phyloP scores from a whole-genome alignment of 2,888 invertebrate genomes.

The Ichneumon xanthorius region DNA sequence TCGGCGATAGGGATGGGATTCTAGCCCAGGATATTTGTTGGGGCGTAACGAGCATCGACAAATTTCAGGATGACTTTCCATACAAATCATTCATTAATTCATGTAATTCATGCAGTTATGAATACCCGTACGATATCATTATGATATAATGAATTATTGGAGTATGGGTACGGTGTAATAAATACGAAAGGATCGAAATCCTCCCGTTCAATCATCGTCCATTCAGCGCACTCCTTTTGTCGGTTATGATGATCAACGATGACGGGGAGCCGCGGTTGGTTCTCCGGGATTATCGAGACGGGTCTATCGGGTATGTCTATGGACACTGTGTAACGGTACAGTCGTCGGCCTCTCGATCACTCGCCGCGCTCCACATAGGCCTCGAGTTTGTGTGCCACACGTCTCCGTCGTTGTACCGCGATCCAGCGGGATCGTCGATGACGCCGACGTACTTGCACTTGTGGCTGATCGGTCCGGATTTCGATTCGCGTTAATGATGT shows the following conservation, averaged over 20 bases:
- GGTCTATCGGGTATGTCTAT: background rate
- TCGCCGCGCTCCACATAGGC: background rate
- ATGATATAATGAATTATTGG: background rate
- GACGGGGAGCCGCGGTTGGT: background rate
- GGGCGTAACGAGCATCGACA: background rate
- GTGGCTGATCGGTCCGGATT: no score
- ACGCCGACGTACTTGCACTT: no score
- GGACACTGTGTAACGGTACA: background rate
- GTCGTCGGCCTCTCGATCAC: background rate
- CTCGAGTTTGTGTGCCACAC: background rate
- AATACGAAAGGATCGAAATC: slow-evolving; percentile 10
- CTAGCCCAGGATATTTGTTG: background rate
- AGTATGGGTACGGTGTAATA: slow-evolving; percentile 4
- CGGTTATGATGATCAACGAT: slow-evolving; percentile 4
- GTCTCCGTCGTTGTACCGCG: no score
- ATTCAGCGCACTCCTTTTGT: background rate
- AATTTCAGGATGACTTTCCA: background rate
- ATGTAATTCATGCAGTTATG: slow-evolving; percentile 1
- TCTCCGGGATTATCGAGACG: background rate
- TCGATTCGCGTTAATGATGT: no score
- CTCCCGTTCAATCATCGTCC: background rate
- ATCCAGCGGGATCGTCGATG: no score
- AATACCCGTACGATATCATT: background rate
- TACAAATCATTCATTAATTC: slow-evolving; percentile 2
- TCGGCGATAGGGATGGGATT: background rate